A percentile compares a stretch with the other conserved stretches of the same genome.
These are phyloP conservation scores for Albula goreensis DNA, from an alignment of 2,113 vertebrate genomes.

Conservation along the genomic window DNA sequence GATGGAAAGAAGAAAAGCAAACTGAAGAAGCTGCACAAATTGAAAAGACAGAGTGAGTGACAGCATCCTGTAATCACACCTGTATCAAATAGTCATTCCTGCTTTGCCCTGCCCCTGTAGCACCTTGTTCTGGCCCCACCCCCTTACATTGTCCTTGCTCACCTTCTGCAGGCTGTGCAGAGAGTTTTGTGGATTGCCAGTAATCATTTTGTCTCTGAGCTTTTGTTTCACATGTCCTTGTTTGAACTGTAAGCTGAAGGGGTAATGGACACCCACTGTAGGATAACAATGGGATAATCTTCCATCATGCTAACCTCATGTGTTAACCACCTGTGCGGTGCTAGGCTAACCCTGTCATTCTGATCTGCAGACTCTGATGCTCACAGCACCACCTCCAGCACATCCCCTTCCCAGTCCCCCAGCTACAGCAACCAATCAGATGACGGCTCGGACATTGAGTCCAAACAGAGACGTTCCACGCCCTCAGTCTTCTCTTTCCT, in stretches of 20 bases:
- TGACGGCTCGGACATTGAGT: slow-evolving; percentile 75
- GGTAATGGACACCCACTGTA: background rate
- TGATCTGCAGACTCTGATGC: slow-evolving; percentile 70
- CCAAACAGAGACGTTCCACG: slow-evolving; percentile 67
- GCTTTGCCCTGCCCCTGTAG: background rate
- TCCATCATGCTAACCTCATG: background rate
- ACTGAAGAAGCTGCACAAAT: slow-evolving; percentile 71
- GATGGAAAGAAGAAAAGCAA: slow-evolving; percentile 76
- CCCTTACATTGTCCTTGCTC: no score
- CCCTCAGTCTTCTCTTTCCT: slow-evolving; percentile 73
- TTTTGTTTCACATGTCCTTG: background rate
- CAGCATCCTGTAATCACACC: background rate
- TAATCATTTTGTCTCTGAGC: background rate
- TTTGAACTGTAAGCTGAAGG: background rate
- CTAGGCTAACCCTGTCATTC: background rate
- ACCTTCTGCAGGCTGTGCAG: background rate
- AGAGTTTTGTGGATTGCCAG: background rate
- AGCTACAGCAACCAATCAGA: slow-evolving; percentile 78
- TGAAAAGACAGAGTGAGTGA: slow-evolving; percentile 75
- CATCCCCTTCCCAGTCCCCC: slow-evolving; percentile 76
- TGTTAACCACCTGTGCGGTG: background rate
- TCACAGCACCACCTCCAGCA: slow-evolving; percentile 76
- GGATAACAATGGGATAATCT: no score
- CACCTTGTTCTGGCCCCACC: background rate
- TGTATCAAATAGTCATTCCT: background rate